These are phyloP conservation scores for Kryptopterus vitreolus DNA, from an alignment of 2,797 vertebrate species.

Conservation along the genomic window DNA sequence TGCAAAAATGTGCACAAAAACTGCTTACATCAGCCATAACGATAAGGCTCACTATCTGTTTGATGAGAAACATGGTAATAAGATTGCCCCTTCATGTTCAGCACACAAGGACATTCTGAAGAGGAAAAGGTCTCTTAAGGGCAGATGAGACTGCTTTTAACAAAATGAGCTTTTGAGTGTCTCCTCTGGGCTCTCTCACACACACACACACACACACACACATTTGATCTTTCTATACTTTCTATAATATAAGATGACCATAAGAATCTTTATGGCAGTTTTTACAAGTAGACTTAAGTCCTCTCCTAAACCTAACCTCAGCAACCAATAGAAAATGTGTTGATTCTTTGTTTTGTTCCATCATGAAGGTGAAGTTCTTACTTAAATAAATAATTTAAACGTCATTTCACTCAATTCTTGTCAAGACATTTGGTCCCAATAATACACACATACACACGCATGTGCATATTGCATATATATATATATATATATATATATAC, in stretches of 20 bases:
- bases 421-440: not conserved
- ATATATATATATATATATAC: no score
- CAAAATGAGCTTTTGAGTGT: slow-evolving; percentile 25
- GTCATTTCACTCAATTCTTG: not conserved
- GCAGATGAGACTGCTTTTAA: slow-evolving; percentile 30
- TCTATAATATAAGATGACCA: no score
- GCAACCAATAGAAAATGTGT: no score
- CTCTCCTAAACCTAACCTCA: no score
- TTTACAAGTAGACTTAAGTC: no score
- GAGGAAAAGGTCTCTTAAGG: slow-evolving; percentile 22
- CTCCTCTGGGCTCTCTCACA: not conserved
- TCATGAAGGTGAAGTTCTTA: not conserved
- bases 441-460: not conserved
- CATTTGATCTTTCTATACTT: not conserved
- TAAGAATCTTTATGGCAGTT: no score
- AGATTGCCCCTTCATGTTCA: slow-evolving; percentile 16
- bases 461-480: no score
- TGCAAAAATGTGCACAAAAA: not conserved
- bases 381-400: not conserved
- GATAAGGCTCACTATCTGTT: slow-evolving; percentile 14
- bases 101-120: slow-evolving; percentile 8
- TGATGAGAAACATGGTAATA: slow-evolving; percentile 12
- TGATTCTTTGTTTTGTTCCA: no score
- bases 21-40: not conserved
- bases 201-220: not conserved